Base-by-base conservation (phyloP, 2,888 invertebrate genomes). In the Hesperia comma region DNA sequence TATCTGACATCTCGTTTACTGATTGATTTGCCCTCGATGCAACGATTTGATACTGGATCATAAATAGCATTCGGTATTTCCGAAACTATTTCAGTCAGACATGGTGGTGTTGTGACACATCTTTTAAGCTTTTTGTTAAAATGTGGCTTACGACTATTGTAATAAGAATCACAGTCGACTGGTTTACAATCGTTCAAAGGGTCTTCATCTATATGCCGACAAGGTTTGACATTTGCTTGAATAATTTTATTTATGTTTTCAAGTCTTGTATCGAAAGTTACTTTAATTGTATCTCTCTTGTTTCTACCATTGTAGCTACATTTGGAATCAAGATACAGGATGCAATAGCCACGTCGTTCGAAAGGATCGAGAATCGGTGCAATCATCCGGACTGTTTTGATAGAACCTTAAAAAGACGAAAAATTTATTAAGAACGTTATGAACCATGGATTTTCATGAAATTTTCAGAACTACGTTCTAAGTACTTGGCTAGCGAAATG, bases 91-190 rank as follows among this genome's bases (percentile, higher is more conserved):
- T 74, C 71, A 10, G 75, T 61, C 2, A 80, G 6, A 70, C 89
- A 90, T 4, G 60, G 33, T 0, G 88, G 86, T 37, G 76, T 69
- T 37, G 74, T 67, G 0, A 75, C 63, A 46, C 92, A 92, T 63
- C 81, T 77, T 68, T 81, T 84, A 2, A 72, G 67, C 17, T 74
- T 74, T 19, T 67, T 74, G 73, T 78, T 79, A 58, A 74, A 88
- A 75, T 79, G 77, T 0, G 86, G 74, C 57, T 76, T 86, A 58
- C 75, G 78, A 0, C 84, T 86, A 66, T 91, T 91, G 69, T 91
- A 90, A 79, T 79, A 77, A 4, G 71, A 70, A 12, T 88, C 90
- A 76, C 91, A 92, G 61, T 87, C 74, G 0, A 91, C 89, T 63
- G 87, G 87, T 6, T 79, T 79, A 68, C 90, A 91, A 68, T 86